Conservation (phyloP, 2,888 invertebrate species). For the Cryptosula pallasiana region DNA sequence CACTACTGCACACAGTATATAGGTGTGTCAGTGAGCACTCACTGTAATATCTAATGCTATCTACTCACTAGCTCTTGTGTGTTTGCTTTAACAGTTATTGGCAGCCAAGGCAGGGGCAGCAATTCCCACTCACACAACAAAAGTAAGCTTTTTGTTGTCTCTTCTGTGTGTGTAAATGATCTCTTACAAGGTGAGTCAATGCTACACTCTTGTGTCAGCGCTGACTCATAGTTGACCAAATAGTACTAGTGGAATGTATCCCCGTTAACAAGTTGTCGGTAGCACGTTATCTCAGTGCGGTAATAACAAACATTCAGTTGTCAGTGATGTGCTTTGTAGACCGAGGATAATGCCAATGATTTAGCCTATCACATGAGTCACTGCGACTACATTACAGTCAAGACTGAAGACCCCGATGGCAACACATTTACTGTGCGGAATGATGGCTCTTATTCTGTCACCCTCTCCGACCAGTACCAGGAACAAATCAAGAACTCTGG, state of each 20-base stretch:
- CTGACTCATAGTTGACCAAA: too few relatives aligned
- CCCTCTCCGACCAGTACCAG: constrained; percentile 17
- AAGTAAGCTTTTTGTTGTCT: constrained; percentile 2
- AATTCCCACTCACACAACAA: neutral
- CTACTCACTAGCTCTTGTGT: neutral
- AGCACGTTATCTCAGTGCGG: too few relatives aligned
- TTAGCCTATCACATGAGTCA: constrained; percentile 44
- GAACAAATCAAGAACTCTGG: constrained; percentile 21
- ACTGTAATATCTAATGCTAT: too few relatives aligned
- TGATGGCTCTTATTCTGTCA: constrained; percentile 39
- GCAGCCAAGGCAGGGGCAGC: neutral
- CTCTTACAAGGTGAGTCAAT: too few relatives aligned
- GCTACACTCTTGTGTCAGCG: too few relatives aligned
- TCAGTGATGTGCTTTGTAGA: too few relatives aligned
- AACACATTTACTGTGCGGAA: constrained; percentile 46
- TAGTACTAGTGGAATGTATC: too few relatives aligned
- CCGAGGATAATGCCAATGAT: constrained; percentile 27
- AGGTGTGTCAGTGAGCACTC: neutral
- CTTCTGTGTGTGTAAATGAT: too few relatives aligned
- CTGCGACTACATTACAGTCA: constrained; percentile 42
- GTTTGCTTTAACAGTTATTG: neutral
- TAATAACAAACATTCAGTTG: too few relatives aligned
- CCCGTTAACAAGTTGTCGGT: too few relatives aligned
- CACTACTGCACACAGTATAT: too few relatives aligned
- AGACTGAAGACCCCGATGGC: constrained; percentile 46